Conservation (phyloP, 2,797 vertebrate genomes). For the Pogoniulus pusillus region DNA sequence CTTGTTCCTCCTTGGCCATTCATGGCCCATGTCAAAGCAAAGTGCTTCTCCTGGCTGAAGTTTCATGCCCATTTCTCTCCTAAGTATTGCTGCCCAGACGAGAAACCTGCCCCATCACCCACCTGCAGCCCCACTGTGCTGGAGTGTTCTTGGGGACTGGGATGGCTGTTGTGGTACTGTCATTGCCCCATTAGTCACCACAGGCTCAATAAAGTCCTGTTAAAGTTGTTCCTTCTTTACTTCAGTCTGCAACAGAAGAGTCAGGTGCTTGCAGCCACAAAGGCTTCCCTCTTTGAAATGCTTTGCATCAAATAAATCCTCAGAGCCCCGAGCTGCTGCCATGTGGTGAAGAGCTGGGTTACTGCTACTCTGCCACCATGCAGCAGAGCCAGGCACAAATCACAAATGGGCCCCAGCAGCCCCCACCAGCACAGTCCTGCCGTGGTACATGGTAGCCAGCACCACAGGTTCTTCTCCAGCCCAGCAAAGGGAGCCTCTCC, state of each 20-base stretch:
- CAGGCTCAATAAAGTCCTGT: neutral
- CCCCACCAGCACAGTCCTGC: neutral
- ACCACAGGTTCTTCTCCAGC: neutral
- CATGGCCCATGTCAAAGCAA: neutral
- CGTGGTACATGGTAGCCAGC: neutral
- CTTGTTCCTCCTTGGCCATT: neutral
- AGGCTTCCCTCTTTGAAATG: neutral
- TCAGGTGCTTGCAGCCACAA: neutral
- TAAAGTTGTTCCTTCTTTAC: neutral
- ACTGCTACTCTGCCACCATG: neutral
- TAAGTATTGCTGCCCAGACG: accelerated
- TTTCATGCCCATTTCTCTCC: neutral
- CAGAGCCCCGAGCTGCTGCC: neutral
- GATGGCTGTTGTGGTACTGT: neutral
- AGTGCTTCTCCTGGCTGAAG: neutral
- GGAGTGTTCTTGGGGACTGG: neutral
- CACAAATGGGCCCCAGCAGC: accelerated
- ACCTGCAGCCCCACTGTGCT: neutral
- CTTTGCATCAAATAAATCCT: neutral
- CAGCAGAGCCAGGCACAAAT: neutral
- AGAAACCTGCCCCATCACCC: neutral
- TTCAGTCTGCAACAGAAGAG: neutral
- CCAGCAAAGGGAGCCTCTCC: neutral
- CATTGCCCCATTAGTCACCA: neutral
- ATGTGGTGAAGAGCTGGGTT: accelerated